These are phyloP conservation scores for Bergia sp. DNA, from an alignment of 92 coral and sea anemone genomes.

Conservation along the genomic window DNA sequence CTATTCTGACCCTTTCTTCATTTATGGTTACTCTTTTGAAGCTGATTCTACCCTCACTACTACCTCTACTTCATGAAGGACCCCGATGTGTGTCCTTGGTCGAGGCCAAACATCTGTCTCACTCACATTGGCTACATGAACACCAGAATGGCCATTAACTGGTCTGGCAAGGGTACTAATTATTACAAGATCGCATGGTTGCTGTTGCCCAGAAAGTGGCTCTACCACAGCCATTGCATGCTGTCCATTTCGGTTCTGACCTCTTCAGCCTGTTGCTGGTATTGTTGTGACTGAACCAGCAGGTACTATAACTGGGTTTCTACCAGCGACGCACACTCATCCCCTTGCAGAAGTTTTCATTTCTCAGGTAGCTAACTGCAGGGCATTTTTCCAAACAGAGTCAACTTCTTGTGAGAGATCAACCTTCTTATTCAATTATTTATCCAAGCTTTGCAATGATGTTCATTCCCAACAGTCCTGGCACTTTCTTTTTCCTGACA, in stretches of 20 bases:
- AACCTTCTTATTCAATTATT: background rate
- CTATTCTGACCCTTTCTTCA: constrained; percentile 52
- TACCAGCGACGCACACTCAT: constrained; percentile 56
- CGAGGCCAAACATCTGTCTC: constrained; percentile 65
- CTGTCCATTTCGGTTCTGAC: background rate
- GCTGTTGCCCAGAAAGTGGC: constrained; percentile 41
- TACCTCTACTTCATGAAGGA: constrained; percentile 46
- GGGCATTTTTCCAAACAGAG: no score
- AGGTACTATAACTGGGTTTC: constrained; percentile 37
- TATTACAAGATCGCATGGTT: constrained; percentile 39
- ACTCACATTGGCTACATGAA: constrained; percentile 56
- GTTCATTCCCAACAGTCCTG: constrained; percentile 78
- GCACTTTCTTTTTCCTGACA: constrained; percentile 41
- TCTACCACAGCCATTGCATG: constrained; percentile 46
- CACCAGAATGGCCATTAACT: constrained; percentile 34
- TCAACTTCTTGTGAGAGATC: no score
- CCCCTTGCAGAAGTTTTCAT: constrained; percentile 35
- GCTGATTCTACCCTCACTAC: constrained; percentile 11
- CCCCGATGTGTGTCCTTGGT: constrained; percentile 65
- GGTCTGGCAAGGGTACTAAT: constrained; percentile 49
- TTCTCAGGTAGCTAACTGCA: background rate
- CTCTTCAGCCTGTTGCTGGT: constrained; percentile 45
- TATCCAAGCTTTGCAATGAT: background rate
- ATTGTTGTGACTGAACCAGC: constrained; percentile 43
- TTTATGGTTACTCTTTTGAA: constrained; percentile 42